Evolutionary conservation across 2,113 vertebrate genomes (phyloP).

Genomic region (Antennarius striatus): DNA sequence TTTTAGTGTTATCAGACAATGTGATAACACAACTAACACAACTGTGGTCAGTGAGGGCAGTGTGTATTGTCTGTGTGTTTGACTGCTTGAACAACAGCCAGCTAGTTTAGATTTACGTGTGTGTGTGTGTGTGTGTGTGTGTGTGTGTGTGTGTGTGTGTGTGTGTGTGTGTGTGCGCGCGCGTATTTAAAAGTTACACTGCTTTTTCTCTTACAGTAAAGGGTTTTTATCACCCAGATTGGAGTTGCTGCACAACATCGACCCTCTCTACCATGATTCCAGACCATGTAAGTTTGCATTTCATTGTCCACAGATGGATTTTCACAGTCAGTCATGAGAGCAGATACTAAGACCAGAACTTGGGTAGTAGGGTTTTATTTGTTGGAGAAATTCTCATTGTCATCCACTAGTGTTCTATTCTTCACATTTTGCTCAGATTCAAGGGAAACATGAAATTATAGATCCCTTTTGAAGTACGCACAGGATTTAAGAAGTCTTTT

Average conservation of each 20-base stretch:
- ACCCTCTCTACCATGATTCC: conserved; percentile 84
- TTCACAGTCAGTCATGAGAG: background rate
- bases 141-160: conserved; percentile 27
- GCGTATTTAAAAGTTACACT: conserved; percentile 22
- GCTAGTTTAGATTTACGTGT: conserved; percentile 63
- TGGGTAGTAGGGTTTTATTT: background rate
- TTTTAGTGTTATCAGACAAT: conserved; percentile 71
- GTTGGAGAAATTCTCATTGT: background rate
- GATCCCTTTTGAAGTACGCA: too few species aligned
- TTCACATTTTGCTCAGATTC: too few species aligned
- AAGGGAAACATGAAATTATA: too few species aligned
- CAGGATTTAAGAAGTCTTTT: too few species aligned
- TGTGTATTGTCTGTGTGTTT: conserved; percentile 48
- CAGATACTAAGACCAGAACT: background rate
- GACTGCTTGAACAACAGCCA: conserved; percentile 52
- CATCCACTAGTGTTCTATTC: too few species aligned
- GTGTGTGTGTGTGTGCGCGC: conserved; percentile 27
- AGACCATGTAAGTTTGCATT: conserved; percentile 86
- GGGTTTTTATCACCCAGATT: conserved; percentile 88
- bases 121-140: conserved; percentile 31
- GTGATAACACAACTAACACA: too few species aligned
- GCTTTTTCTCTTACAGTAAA: conserved; percentile 79
- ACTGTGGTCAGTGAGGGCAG: conserved; percentile 50
- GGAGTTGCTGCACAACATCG: conserved; percentile 97
- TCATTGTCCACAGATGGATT: background rate